These are phyloP conservation scores for Dascillus cervinus DNA, from an alignment of 2,888 invertebrate species.

Conservation along the genomic window DNA sequence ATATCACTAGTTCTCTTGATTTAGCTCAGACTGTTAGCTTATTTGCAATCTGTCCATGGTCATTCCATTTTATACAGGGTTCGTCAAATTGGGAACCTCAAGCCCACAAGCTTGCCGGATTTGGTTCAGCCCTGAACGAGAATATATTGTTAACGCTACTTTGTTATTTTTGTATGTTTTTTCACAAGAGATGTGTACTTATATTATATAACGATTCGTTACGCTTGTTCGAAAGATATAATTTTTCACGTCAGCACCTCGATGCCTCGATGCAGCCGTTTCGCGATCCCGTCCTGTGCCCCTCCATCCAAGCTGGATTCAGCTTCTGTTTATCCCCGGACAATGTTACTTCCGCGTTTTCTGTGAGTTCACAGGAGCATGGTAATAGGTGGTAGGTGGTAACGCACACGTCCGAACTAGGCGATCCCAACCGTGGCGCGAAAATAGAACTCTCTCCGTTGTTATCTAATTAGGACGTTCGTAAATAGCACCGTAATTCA, in stretches of 20 bases:
- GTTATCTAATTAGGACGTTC: too few relatives aligned
- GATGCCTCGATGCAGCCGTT: constrained; percentile 34
- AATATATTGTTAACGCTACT: constrained; percentile 32
- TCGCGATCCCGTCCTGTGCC: constrained; percentile 29
- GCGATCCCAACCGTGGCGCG: constrained; percentile 29
- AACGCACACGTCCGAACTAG: constrained; percentile 40
- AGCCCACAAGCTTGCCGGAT: background rate
- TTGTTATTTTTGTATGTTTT: constrained; percentile 42
- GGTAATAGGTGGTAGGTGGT: constrained; percentile 26
- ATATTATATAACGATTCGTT: constrained; percentile 23
- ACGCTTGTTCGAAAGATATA: constrained; percentile 35
- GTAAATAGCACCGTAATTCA: too few relatives aligned
- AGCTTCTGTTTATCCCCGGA: constrained; percentile 20
- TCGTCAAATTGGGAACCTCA: constrained; percentile 2
- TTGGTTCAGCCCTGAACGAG: constrained; percentile 13
- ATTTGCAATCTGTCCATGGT: constrained; percentile 19
- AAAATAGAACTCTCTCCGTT: too few relatives aligned
- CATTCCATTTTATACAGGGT: constrained; percentile 24
- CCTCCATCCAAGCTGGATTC: constrained; percentile 31
- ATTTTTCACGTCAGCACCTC: constrained; percentile 38
- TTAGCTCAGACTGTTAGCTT: constrained; percentile 24
- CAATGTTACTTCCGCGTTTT: constrained; percentile 5
- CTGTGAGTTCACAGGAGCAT: constrained; percentile 40
- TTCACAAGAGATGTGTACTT: constrained; percentile 24
- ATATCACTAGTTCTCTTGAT: constrained; percentile 21